A percentile compares a stretch with the other conserved stretches of the same genome.
Conservation (phyloP, 2,113 vertebrate species). For the Turdus rufiventris region DNA sequence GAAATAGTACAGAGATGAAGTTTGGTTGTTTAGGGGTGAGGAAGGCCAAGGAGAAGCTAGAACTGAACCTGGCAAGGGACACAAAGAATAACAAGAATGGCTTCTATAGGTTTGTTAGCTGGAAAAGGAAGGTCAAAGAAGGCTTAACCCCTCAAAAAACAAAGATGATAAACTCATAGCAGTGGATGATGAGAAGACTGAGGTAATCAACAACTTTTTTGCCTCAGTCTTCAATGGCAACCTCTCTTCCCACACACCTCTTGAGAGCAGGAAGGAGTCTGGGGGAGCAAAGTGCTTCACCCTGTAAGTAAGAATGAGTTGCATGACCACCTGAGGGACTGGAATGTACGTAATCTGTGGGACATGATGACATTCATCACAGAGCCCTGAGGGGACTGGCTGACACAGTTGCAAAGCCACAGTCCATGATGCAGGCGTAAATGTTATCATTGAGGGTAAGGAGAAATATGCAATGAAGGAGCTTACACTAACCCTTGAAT, state of each 20-base stretch:
- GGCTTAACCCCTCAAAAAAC: neutral
- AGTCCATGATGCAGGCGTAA: neutral
- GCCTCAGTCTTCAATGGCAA: neutral
- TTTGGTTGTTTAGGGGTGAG: neutral
- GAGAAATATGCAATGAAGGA: neutral
- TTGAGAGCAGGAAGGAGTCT: neutral
- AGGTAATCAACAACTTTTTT: neutral
- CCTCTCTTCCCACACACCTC: neutral
- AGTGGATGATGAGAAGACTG: neutral
- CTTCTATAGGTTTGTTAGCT: neutral
- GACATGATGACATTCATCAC: neutral
- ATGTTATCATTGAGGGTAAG: neutral
- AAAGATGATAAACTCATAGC: neutral
- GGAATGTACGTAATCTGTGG: fast-evolving
- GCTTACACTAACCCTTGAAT: neutral
- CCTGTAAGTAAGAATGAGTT: neutral
- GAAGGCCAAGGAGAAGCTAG: neutral
- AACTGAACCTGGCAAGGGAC: neutral
- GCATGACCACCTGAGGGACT: neutral
- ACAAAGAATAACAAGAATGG: neutral
- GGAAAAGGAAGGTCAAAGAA: neutral
- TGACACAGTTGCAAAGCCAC: neutral
- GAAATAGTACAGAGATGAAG: neutral
- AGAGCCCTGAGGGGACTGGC: neutral
- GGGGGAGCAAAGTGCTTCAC: neutral